Percentiles rank a stretch among this genome's conserved stretches.
phyloP scores from a whole-genome alignment of 2,888 invertebrate genomes.

The Ectobius pallidus region DNA sequence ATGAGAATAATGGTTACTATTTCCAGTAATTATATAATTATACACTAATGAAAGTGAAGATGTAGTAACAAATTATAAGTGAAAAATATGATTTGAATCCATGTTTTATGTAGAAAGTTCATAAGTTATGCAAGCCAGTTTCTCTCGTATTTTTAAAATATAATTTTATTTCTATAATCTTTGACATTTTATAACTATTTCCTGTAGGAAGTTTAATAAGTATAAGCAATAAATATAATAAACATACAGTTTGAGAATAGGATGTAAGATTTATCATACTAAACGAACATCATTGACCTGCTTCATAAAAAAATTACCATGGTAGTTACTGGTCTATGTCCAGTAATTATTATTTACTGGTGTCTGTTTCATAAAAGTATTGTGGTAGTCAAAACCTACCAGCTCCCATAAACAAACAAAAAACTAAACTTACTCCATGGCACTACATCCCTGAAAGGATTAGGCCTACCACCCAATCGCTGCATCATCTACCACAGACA shows the following conservation, averaged over 20 bases:
- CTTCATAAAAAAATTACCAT: not conserved
- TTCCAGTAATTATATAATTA: not conserved
- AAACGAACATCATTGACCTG: too few relatives aligned
- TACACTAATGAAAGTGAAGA: not conserved
- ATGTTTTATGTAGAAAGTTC: not conserved
- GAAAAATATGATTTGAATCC: not conserved
- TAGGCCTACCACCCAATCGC: too few relatives aligned
- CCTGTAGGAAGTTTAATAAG: not conserved
- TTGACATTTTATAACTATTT: too few relatives aligned
- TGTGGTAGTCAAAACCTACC: too few relatives aligned
- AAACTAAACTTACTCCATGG: too few relatives aligned
- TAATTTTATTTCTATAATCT: not conserved
- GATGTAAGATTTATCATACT: not conserved
- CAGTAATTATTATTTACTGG: too few relatives aligned
- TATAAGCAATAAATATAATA: not conserved
- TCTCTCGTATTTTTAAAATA: not conserved
- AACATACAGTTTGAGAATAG: not conserved
- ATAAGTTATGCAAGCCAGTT: not conserved
- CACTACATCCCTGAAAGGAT: too few relatives aligned
- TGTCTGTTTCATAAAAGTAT: too few relatives aligned
- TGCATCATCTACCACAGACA: too few relatives aligned
- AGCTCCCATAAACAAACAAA: too few relatives aligned
- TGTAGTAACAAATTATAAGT: not conserved
- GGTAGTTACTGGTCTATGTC: too few relatives aligned
- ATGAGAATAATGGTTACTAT: not conserved